Base-by-base conservation (phyloP, 1,140 invertebrate species). In the Drosophila takahashii region DNA sequence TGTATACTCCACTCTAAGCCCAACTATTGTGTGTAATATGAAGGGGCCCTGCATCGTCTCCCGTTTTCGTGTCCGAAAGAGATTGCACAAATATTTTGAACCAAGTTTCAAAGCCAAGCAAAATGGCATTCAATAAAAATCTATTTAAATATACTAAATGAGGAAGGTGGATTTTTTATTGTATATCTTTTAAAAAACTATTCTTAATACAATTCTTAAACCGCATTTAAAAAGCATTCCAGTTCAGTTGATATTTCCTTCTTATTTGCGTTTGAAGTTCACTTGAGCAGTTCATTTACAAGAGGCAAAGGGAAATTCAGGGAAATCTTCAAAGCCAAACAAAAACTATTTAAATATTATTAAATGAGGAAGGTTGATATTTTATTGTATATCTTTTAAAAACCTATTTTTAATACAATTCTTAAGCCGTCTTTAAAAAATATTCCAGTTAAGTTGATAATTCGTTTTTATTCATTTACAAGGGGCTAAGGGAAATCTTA, bases 91-190 rank as follows among this genome's bases (percentile, higher is more conserved):
- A 16, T 58, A 70, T 37, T 73, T 52, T 77, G 72, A 74, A 73
- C 48, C 37, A 51, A 67, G 72, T 85, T 85, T 84, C 62, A 72
- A 77, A 51, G 32, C 47, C 45, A 5, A 64, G 3, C 75, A 79
- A 65, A 51, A 54, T 41, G 42, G 61, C 77, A 81, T 85, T 77
- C 62, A 86, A 86, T 86, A 81, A 80, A 84, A 80, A 59, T 60
- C 44, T 79, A 83, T 76, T 83, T 83, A 84, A 74, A 71, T 48
- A 50, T 50, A 73, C 29, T 18, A 15, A 50, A 10, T 5, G 18
- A 9, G 27, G 45, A 10, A 3, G 42, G 18, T 64, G 37, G 29
- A 32, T n/a, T 22, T 41, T 59, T 37, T 42, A 15, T 61, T 42
- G n/a, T 7, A 22, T 13, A 6, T 26, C 22, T 27, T n/a, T 3